These are phyloP conservation scores for Dermatophagoides farinae DNA, from an alignment of 1,140 invertebrate genomes.

Conservation along the genomic window DNA sequence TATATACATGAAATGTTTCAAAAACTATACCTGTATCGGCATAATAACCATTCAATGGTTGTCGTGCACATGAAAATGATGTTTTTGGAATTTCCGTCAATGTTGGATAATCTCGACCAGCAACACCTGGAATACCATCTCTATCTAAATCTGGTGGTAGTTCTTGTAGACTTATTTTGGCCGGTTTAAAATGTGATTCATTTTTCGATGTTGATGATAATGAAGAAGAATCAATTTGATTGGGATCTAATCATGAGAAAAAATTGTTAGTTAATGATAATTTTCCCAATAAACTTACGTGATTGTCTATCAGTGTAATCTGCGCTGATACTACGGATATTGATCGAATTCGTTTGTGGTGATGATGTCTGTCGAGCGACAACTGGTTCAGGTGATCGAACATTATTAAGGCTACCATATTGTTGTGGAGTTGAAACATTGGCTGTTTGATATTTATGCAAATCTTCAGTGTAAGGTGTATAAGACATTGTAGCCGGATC, in stretches of 20 bases:
- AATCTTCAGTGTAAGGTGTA: neutral
- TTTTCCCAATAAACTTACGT: neutral
- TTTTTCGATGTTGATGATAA: neutral
- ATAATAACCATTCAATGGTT: conserved; percentile 23
- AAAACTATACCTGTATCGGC: conserved; percentile 22
- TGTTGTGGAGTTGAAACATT: neutral
- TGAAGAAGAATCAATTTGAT: neutral
- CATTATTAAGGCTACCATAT: neutral
- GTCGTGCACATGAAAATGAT: conserved; percentile 22
- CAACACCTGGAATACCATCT: conserved; percentile 20
- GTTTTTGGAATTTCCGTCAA: conserved; percentile 22
- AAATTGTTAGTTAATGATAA: neutral
- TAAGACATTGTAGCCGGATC: neutral
- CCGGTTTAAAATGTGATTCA: neutral
- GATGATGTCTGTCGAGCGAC: neutral
- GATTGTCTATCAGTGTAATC: neutral
- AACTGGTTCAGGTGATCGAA: neutral
- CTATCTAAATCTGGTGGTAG: conserved; percentile 14
- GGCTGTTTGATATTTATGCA: neutral
- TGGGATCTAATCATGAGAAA: neutral
- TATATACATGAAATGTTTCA: neutral
- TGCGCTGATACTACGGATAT: neutral
- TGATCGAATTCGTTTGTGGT: neutral
- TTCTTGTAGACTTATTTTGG: neutral
- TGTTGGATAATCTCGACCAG: conserved; percentile 19